phyloP scores from a whole-genome alignment of 2,888 invertebrate genomes.

The Ditula angustiorana region DNA sequence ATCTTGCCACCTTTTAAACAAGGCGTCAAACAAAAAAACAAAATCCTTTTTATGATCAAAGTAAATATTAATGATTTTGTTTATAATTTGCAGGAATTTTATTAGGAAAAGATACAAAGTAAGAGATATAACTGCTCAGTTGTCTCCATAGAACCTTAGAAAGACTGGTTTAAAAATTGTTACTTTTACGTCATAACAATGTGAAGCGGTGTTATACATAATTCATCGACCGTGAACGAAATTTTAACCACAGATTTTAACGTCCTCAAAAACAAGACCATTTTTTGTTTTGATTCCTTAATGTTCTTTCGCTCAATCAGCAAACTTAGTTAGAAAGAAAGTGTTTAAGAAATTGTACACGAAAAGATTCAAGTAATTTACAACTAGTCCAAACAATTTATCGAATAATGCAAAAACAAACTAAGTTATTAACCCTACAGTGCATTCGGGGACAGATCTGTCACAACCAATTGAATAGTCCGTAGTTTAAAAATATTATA shows the following conservation, averaged over 20 bases:
- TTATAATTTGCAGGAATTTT: too few relatives aligned
- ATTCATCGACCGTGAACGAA: constrained; percentile 10
- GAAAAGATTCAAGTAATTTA: too few relatives aligned
- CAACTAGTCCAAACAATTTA: constrained; percentile 2
- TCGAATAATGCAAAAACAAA: constrained; percentile 14
- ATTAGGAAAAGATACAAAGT: neutral
- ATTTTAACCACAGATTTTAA: neutral
- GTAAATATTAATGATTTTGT: too few relatives aligned
- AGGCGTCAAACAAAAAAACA: too few relatives aligned
- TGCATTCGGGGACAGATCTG: too few relatives aligned
- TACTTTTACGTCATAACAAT: neutral
- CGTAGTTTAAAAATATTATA: too few relatives aligned
- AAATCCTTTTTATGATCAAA: too few relatives aligned
- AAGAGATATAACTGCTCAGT: neutral
- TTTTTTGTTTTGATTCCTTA: neutral
- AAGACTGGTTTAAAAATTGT: neutral
- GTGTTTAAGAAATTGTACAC: too few relatives aligned
- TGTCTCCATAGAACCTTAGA: neutral
- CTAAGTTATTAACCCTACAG: constrained; percentile 28
- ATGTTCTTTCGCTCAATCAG: neutral
- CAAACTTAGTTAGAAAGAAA: neutral
- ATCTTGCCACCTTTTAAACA: too few relatives aligned
- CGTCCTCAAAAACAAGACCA: neutral
- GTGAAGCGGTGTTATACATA: neutral
- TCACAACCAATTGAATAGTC: too few relatives aligned